Percentiles rank a stretch among this genome's conserved stretches.
These are phyloP conservation scores for Progne subis DNA, from an alignment of 2,113 vertebrate genomes.

Conservation along the genomic window DNA sequence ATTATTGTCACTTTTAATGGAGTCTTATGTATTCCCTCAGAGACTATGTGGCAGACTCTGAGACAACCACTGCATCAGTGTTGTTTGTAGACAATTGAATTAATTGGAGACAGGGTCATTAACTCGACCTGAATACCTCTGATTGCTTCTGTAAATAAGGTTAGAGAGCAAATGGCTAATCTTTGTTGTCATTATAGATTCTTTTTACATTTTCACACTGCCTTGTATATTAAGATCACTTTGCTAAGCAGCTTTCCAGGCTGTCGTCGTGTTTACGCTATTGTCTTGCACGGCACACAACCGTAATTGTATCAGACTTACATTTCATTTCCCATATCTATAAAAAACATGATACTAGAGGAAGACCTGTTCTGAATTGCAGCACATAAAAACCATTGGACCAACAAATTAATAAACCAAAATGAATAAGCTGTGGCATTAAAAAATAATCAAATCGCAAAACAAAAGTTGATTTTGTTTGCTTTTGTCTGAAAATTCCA, in stretches of 20 bases:
- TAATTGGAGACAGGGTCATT: constrained; percentile 85
- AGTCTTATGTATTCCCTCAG: constrained; percentile 75
- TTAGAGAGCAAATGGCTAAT: constrained; percentile 82
- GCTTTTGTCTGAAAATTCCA: constrained; percentile 51
- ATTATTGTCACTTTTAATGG: constrained; percentile 83
- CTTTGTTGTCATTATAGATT: constrained; percentile 80
- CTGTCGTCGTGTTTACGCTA: constrained; percentile 69
- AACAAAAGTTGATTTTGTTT: constrained; percentile 62
- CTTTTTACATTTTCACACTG: constrained; percentile 81
- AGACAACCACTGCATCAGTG: constrained; percentile 77
- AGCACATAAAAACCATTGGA: constrained; percentile 77
- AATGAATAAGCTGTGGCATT: constrained; percentile 69
- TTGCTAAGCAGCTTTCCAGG: constrained; percentile 76
- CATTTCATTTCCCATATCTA: constrained; percentile 75
- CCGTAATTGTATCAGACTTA: constrained; percentile 74
- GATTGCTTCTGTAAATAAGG: constrained; percentile 84
- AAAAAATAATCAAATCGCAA: constrained; percentile 70
- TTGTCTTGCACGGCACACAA: constrained; percentile 67
- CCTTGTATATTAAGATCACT: constrained; percentile 81
- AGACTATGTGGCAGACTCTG: constrained; percentile 72
- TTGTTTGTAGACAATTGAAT: constrained; percentile 85
- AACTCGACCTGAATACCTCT: constrained; percentile 83
- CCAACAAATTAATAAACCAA: constrained; percentile 79
- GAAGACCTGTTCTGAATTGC: constrained; percentile 60
- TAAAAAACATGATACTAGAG: constrained; percentile 69